Conservation (phyloP, 2,888 invertebrate species). For the Agapostemon virescens region DNA sequence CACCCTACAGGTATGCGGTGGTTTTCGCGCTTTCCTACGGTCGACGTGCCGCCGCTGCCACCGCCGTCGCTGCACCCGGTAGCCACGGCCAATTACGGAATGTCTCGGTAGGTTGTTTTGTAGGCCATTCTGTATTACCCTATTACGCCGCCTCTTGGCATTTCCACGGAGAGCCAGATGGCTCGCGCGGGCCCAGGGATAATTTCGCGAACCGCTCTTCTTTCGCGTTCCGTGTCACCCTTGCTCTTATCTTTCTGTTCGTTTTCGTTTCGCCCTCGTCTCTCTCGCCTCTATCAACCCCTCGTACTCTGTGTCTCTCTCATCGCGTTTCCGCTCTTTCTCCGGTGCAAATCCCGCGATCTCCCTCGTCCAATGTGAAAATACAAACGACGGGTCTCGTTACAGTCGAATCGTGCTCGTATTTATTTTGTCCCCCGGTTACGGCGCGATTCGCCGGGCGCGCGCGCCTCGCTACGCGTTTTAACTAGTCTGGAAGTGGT, state of each 20-base stretch:
- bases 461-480: slow-evolving; percentile 23
- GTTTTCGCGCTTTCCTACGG: slow-evolving; percentile 54
- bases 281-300: not conserved
- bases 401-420: slow-evolving; percentile 62
- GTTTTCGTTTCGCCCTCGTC: not conserved
- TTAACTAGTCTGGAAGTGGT: slow-evolving; percentile 38
- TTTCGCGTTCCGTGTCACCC: slow-evolving; percentile 1
- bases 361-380: slow-evolving; percentile 50
- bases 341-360: slow-evolving; percentile 29
- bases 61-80: slow-evolving; percentile 33
- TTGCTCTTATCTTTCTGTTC: not conserved
- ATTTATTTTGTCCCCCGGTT: slow-evolving; percentile 55
- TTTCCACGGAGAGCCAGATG: slow-evolving; percentile 52
- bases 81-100: slow-evolving; percentile 69
- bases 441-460: not conserved
- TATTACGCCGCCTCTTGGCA: slow-evolving; percentile 66
- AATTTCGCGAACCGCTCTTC: slow-evolving; percentile 64
- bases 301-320: too few relatives aligned
- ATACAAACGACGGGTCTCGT: slow-evolving; percentile 59
- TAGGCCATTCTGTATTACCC: slow-evolving; percentile 70
- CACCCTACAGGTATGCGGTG: slow-evolving; percentile 19
- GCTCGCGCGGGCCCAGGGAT: slow-evolving; percentile 67
- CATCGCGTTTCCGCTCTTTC: slow-evolving; percentile 8
- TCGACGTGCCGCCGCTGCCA: slow-evolving; percentile 18
- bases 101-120: slow-evolving; percentile 66